These are phyloP conservation scores for Spodoptera frugiperda DNA, from an alignment of 1,140 invertebrate species.

Conservation along the genomic window DNA sequence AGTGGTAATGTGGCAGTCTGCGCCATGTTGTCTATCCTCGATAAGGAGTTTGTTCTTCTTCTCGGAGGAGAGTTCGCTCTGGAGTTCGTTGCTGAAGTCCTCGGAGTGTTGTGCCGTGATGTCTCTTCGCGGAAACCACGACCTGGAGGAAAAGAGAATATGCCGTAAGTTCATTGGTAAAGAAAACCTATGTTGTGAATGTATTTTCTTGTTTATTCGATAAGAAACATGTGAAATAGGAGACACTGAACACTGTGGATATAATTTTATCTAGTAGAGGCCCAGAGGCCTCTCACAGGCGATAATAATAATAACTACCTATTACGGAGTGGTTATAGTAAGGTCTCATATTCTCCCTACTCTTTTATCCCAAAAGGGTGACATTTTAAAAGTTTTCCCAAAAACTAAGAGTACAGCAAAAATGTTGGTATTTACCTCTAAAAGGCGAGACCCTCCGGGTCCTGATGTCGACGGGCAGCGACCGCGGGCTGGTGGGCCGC, in stretches of 20 bases:
- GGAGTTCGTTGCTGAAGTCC: constrained; percentile 80
- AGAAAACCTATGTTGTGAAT: too few relatives aligned
- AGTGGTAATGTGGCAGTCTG: constrained; percentile 70
- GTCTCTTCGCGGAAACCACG: constrained; percentile 83
- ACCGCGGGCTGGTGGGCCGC: constrained; percentile 69
- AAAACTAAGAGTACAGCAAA: too few relatives aligned
- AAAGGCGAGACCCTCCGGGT: constrained; percentile 81
- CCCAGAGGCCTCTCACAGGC: too few relatives aligned
- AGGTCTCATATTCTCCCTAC: too few relatives aligned
- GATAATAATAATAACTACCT: too few relatives aligned
- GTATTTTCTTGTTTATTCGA: too few relatives aligned
- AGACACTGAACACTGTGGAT: too few relatives aligned
- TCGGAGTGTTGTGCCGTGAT: constrained; percentile 82
- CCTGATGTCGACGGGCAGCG: constrained; percentile 69
- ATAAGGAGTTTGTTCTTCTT: constrained; percentile 75
- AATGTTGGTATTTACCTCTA: constrained; percentile 66
- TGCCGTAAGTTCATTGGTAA: background rate
- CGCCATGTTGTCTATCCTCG: constrained; percentile 79
- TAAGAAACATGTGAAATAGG: too few relatives aligned
- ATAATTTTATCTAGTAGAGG: too few relatives aligned
- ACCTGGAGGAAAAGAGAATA: constrained; percentile 58
- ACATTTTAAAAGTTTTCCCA: too few relatives aligned
- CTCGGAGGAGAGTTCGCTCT: constrained; percentile 73
- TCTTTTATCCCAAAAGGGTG: too few relatives aligned
- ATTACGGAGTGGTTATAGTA: too few relatives aligned